A percentile compares a stretch with the other conserved stretches of the same genome.
phyloP scores from a whole-genome alignment of 2,888 invertebrate species.

The Bedellia somnulentella region DNA sequence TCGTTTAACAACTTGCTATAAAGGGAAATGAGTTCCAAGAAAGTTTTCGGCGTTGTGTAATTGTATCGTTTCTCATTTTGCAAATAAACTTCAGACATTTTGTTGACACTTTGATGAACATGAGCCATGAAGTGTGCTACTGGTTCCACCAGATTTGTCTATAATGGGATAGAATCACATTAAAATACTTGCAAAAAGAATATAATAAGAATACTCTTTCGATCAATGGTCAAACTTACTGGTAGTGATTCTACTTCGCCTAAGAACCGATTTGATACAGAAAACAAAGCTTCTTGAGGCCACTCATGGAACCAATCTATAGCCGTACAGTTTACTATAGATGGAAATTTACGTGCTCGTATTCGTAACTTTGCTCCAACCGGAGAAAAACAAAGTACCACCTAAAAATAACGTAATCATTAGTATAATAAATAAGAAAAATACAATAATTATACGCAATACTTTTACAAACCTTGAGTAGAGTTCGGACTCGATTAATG shows the following conservation, averaged over 20 bases:
- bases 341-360: conserved; percentile 90
- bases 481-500: conserved; percentile 83
- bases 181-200: too few relatives aligned
- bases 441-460: too few relatives aligned
- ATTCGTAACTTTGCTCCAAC: conserved; percentile 87
- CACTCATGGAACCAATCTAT: conserved; percentile 98
- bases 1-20: conserved; percentile 72
- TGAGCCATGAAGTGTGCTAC: conserved; percentile 88
- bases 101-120: conserved; percentile 86
- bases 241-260: conserved; percentile 75
- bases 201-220: too few relatives aligned
- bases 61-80: conserved; percentile 88
- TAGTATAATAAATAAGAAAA: too few relatives aligned
- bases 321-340: conserved; percentile 88
- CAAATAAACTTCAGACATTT: conserved; percentile 78
- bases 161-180: conserved; percentile 12
- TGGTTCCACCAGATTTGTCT: conserved; percentile 61
- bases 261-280: conserved; percentile 84
- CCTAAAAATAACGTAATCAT: conserved; percentile 28
- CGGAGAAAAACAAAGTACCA: conserved; percentile 92
- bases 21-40: conserved; percentile 87
- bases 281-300: conserved; percentile 88
- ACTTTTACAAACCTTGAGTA: conserved; percentile 60
- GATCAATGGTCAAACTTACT: too few relatives aligned
- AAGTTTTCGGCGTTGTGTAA: conserved; percentile 96